A percentile compares a stretch with the other conserved stretches of the same genome.
Conservation (phyloP, 2,113 vertebrate species). For the Microtus oregoni region DNA sequence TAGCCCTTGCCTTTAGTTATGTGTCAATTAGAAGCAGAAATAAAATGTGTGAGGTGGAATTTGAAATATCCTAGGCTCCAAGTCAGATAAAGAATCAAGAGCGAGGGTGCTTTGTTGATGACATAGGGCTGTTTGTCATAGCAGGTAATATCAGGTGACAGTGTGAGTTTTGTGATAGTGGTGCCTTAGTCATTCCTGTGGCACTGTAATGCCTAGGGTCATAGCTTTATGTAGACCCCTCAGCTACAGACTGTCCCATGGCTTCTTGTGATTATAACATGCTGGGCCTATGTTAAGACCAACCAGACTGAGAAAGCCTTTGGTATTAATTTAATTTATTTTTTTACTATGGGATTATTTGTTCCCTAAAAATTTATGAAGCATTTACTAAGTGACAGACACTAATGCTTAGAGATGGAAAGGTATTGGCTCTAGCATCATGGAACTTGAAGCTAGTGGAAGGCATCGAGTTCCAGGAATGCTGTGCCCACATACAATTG, state of each 20-base stretch:
- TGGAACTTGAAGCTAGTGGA: slow-evolving; percentile 13
- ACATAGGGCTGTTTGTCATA: background rate
- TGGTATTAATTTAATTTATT: background rate
- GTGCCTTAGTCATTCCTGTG: background rate
- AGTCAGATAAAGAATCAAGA: background rate
- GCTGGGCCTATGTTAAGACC: background rate
- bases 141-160: background rate
- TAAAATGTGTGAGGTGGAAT: slow-evolving; percentile 60
- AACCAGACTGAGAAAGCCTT: background rate
- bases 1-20: slow-evolving; percentile 72
- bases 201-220: background rate
- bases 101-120: background rate
- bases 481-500: background rate
- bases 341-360: background rate
- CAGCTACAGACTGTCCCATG: background rate
- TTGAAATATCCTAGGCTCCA: slow-evolving; percentile 38
- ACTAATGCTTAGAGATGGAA: background rate
- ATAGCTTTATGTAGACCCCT: background rate
- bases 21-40: slow-evolving; percentile 75
- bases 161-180: slow-evolving; percentile 7
- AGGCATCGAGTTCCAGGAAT: slow-evolving; percentile 8
- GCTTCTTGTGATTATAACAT: background rate
- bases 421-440: slow-evolving; percentile 11
- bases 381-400: background rate
- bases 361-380: background rate